phyloP scores from a whole-genome alignment of 1,140 invertebrate species.

The Heliconius hermathena region DNA sequence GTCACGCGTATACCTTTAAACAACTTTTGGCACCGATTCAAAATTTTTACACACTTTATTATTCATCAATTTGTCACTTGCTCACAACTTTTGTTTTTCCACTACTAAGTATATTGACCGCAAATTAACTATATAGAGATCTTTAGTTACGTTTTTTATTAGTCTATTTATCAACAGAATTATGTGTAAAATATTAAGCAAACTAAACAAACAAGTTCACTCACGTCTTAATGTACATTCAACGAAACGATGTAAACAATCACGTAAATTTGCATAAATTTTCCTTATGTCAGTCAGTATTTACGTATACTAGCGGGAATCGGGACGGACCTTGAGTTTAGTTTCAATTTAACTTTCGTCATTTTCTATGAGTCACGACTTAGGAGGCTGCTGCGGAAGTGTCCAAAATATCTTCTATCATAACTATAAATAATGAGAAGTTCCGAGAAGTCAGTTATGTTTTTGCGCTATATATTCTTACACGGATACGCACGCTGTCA shows the following conservation, averaged over 20 bases:
- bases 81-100: slow-evolving; percentile 19
- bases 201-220: slow-evolving; percentile 31
- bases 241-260: slow-evolving; percentile 48
- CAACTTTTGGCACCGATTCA: slow-evolving; percentile 53
- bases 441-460: slow-evolving; percentile 49
- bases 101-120: slow-evolving; percentile 14
- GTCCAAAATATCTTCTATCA: slow-evolving; percentile 56
- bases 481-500: slow-evolving; percentile 55
- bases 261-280: slow-evolving; percentile 53
- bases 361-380: slow-evolving; percentile 76
- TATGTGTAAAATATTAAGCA: slow-evolving; percentile 12
- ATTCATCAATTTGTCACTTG: slow-evolving; percentile 39
- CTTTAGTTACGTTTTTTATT: slow-evolving; percentile 17
- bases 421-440: slow-evolving; percentile 42
- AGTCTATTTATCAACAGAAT: slow-evolving; percentile 21
- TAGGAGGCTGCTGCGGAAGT: slow-evolving; percentile 44
- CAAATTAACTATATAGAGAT: slow-evolving; percentile 22
- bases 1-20: slow-evolving; percentile 49
- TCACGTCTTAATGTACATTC: slow-evolving; percentile 25
- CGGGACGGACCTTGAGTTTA: slow-evolving; percentile 53
- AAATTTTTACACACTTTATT: slow-evolving; percentile 55
- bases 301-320: slow-evolving; percentile 53
- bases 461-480: slow-evolving; percentile 30
- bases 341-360: slow-evolving; percentile 80
- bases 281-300: slow-evolving; percentile 61